Base-by-base conservation (phyloP, 2,113 vertebrate species). In the Saccopteryx bilineata region DNA sequence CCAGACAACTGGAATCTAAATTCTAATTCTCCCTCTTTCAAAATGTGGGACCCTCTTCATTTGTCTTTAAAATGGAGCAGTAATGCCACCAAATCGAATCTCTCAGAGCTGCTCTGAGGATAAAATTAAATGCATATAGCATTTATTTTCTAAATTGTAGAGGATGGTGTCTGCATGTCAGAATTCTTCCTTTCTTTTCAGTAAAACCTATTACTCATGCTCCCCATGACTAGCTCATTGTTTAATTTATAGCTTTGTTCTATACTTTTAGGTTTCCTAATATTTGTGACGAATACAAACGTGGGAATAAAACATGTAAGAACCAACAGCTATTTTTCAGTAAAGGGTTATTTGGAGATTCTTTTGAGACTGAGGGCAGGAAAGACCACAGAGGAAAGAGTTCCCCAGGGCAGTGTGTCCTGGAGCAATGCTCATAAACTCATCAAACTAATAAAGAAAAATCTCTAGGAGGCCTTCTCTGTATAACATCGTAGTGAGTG, bases 21-120 rank as follows among this genome's bases (percentile, higher is more conserved):
- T 85, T 82, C 48, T 71, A 52, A 19, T 17, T 58, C 48, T 76
- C 39, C 26, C 5, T 17, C 9, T 75, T 79, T 76, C 33, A 52
- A 89, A 88, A 48, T 17, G 31, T 21, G 19, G 80, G 26, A 28
- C 26, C 7, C 68, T 71, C 24, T 66, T 75, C 90, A 60, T 88
- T 96, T 46, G 33, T 68, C 86, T 91, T 28, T 48, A 83, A 95
- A 93, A 94, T 85, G 72, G 79, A 87, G 24, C 48, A 71, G 31
- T 28, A 18, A 33, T 26, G 56, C 33, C 23, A 50, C 46, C 31
- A 75, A 33, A 65, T 80, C 3, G 4, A 61, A 39, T 33, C 54
- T 24, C 8, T 19, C 11, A 58, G n/a, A 33, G 8, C 21, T 66
- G 2, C 48, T 33, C 48, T 1, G 3, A 75, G 82, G 28, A 5